A percentile compares a stretch with the other conserved stretches of the same genome.
Conservation (phyloP, 2,888 invertebrate species). For the Meganola albula region DNA sequence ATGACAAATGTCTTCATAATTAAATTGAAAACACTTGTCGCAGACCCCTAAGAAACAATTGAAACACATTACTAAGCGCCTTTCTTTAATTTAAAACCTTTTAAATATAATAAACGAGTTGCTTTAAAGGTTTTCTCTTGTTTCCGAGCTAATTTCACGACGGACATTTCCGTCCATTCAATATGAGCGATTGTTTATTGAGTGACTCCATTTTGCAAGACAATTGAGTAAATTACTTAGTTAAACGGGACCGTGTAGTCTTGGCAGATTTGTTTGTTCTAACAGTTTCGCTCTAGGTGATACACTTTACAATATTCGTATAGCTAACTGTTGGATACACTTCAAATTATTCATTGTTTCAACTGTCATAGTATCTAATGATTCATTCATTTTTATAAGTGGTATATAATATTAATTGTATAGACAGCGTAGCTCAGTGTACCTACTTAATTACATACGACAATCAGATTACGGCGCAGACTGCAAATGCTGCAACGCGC, state of each 20-base stretch:
- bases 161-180: slow-evolving; percentile 77
- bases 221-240: slow-evolving; percentile 65
- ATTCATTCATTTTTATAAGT: no score
- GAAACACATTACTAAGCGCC: slow-evolving; percentile 56
- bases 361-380: no score
- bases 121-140: slow-evolving; percentile 74
- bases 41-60: slow-evolving; percentile 39
- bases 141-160: slow-evolving; percentile 70
- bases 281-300: no score
- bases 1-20: slow-evolving; percentile 26
- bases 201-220: slow-evolving; percentile 62
- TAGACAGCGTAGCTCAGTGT: no score
- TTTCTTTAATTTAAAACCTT: slow-evolving; percentile 59
- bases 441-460: no score
- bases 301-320: no score
- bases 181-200: slow-evolving; percentile 76
- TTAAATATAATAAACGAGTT: slow-evolving; percentile 66
- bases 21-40: slow-evolving; percentile 32
- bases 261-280: slow-evolving; percentile 15
- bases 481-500: slow-evolving; percentile 6
- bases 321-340: no score
- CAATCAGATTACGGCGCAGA: no score
- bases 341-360: no score
- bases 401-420: no score
- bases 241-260: slow-evolving; percentile 47